Evolutionary conservation across 2,888 invertebrate species (phyloP).

Genomic region (Carpatolechia fugitivella): DNA sequence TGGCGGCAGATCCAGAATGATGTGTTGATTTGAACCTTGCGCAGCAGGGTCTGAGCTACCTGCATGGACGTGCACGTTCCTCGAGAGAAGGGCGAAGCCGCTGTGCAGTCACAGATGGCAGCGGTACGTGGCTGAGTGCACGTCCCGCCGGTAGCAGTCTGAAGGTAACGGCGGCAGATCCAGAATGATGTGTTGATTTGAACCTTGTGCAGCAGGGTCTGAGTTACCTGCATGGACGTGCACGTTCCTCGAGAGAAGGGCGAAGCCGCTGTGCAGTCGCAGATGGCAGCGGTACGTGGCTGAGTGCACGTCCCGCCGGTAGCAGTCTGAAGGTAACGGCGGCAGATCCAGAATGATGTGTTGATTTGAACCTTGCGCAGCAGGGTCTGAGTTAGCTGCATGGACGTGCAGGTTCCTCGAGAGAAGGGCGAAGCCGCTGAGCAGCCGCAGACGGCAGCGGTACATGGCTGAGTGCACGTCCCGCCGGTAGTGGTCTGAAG

Average conservation of each 20-base stretch:
- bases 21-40: slow-evolving; percentile 88
- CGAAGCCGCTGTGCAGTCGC: slow-evolving; percentile 57
- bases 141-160: slow-evolving; percentile 88
- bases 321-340: slow-evolving; percentile 89
- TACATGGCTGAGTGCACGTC: slow-evolving; percentile 92
- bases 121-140: slow-evolving; percentile 91
- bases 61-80: slow-evolving; percentile 92
- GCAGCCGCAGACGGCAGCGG: slow-evolving; percentile 78
- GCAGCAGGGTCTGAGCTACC: slow-evolving; percentile 89
- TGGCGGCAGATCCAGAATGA: slow-evolving; percentile 91
- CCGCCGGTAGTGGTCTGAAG: slow-evolving; percentile 87
- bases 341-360: slow-evolving; percentile 92
- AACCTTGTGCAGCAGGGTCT: slow-evolving; percentile 85
- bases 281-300: slow-evolving; percentile 87
- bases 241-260: slow-evolving; percentile 91
- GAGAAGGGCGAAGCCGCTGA: slow-evolving; percentile 81
- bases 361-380: slow-evolving; percentile 87
- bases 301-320: slow-evolving; percentile 91
- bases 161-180: slow-evolving; percentile 91
- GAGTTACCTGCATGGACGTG: slow-evolving; percentile 92
- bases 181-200: slow-evolving; percentile 91
- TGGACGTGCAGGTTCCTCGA: slow-evolving; percentile 92
- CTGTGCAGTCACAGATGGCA: slow-evolving; percentile 68
- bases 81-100: slow-evolving; percentile 85
- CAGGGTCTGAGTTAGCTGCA: slow-evolving; percentile 90